Conservation (phyloP, 2,888 invertebrate species). For the Apotomis turbidana region DNA sequence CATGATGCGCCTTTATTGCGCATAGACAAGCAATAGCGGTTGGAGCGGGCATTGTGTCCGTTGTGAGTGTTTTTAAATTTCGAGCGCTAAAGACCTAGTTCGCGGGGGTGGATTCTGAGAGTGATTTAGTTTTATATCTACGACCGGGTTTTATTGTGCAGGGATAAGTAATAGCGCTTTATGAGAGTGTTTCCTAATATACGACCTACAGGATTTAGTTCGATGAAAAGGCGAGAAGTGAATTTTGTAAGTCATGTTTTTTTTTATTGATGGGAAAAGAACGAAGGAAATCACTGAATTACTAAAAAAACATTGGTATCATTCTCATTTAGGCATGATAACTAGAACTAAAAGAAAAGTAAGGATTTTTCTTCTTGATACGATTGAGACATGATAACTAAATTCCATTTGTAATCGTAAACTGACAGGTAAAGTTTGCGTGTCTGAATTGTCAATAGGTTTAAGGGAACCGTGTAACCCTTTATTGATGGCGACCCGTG, state of each 20-base stretch:
- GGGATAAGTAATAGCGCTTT: neutral
- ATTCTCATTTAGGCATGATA: too few relatives aligned
- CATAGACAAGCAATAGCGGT: conserved; percentile 46
- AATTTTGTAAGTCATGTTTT: neutral
- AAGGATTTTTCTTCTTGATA: too few relatives aligned
- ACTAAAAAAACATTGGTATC: too few relatives aligned
- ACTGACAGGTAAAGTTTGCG: conserved; percentile 4
- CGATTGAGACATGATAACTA: neutral
- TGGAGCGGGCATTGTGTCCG: conserved; percentile 45
- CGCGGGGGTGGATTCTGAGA: conserved; percentile 16
- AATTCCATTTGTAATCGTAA: neutral
- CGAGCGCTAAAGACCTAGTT: conserved; percentile 32
- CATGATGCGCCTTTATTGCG: conserved; percentile 60
- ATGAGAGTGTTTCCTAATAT: neutral
- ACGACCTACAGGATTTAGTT: neutral
- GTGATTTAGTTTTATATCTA: conserved; percentile 15
- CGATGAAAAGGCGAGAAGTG: neutral
- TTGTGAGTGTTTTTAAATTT: conserved; percentile 39
- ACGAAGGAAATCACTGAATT: too few relatives aligned
- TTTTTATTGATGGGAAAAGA: too few relatives aligned
- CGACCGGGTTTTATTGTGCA: neutral
- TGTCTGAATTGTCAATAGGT: conserved; percentile 8
- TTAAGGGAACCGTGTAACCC: conserved; percentile 3
- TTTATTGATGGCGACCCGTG: conserved; percentile 17
- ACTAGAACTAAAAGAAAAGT: too few relatives aligned